A percentile compares a stretch with the other conserved stretches of the same genome.
phyloP scores from a whole-genome alignment of 2,797 vertebrate species.

The Tangara arthus region DNA sequence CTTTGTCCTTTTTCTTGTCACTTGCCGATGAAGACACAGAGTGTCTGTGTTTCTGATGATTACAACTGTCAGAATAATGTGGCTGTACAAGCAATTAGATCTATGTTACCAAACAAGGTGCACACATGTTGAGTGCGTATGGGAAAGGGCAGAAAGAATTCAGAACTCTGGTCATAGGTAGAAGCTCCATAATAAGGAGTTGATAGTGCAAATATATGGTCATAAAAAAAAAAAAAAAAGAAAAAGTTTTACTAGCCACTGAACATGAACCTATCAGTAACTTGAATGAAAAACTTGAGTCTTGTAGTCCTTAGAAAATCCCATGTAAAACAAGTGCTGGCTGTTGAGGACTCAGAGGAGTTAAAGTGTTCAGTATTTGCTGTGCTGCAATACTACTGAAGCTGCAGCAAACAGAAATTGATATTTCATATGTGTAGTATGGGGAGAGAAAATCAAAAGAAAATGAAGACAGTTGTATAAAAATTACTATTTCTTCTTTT shows the following conservation, averaged over 20 bases:
- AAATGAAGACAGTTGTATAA: not conserved
- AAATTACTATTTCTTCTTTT: not conserved
- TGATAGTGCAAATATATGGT: not conserved
- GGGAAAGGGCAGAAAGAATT: not conserved
- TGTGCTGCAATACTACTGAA: not conserved
- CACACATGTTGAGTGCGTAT: not conserved
- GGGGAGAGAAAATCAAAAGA: not conserved
- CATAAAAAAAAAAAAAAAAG: not conserved
- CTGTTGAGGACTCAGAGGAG: not conserved
- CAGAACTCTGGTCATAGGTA: not conserved
- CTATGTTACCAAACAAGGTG: not conserved
- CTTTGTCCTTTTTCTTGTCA: not conserved
- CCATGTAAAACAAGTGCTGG: not conserved
- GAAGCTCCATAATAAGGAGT: not conserved
- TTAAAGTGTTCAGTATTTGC: not conserved
- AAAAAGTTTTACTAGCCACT: not conserved
- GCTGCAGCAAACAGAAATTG: not conserved
- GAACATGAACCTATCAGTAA: not conserved
- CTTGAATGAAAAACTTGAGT: not conserved
- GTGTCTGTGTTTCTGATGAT: not conserved
- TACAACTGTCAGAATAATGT: not conserved
- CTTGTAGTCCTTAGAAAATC: not conserved
- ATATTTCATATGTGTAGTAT: not conserved
- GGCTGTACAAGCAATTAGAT: not conserved
- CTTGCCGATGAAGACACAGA: not conserved